Conservation (phyloP, 2,888 invertebrate genomes). For the Ommatoiulus sabulosus region DNA sequence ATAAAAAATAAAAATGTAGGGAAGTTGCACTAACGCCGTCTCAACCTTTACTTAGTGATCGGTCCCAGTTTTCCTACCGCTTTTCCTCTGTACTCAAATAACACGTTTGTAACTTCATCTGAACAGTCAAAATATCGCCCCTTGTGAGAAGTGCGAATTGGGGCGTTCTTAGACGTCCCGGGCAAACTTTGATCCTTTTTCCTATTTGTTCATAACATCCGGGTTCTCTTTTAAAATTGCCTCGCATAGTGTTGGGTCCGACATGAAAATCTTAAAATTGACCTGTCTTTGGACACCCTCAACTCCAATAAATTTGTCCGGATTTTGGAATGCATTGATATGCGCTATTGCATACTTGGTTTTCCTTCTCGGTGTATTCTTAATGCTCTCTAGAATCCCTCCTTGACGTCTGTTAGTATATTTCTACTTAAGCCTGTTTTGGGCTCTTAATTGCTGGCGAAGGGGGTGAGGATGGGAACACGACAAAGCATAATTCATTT, state of each 20-base stretch:
- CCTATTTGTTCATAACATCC: background rate
- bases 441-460: background rate
- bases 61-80: background rate
- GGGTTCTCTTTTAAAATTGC: background rate
- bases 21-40: conserved; percentile 1
- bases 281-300: background rate
- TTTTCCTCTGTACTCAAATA: background rate
- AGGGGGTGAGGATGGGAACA: background rate
- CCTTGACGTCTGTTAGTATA: no score
- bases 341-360: background rate
- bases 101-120: background rate
- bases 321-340: background rate
- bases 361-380: background rate
- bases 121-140: background rate
- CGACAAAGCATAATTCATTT: background rate
- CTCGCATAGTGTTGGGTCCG: background rate
- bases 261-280: background rate
- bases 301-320: no score
- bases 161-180: background rate
- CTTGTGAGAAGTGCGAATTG: background rate
- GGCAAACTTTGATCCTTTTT: background rate
- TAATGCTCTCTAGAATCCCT: background rate
- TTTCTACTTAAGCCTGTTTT: background rate
- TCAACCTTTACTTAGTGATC: background rate
- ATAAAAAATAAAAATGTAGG: background rate